Evolutionary conservation across 2,113 vertebrate genomes (phyloP), one percentile per base, ranked within the genome.

Genomic region (Macquaria australasica): DNA sequence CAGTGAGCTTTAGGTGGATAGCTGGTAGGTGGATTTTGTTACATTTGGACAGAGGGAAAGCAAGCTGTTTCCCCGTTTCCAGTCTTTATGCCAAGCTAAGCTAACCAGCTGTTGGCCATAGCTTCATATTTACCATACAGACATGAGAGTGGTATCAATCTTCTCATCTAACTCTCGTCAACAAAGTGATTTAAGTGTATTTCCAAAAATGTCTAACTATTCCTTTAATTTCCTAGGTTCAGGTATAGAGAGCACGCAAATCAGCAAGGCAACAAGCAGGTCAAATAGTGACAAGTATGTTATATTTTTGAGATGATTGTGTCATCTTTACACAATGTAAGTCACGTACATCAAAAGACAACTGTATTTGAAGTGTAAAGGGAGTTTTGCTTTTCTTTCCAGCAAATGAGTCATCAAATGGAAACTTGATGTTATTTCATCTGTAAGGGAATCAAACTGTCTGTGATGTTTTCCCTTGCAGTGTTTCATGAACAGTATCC

Each of bases 401-500:
- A 31, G 67, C 15, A 50, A 20, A 51, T 25, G 9, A 37, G 4
- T 8, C n/a, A 28, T 59, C 25, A 64, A 55, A 45, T 41, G 39
- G 15, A 79, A 31, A 3, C 48, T 2, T 9, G 16, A 18, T 73
- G 50, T 66, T 14, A 11, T 63, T 31, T 67, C 1, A 20, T 77
- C n/a, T 39, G 45, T 41, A 4, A 50, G 18, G 18, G 20, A 67
- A 56, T 70, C 45, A 45, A 55, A 63, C n/a, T 16, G 21, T 73
- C 68, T 72, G 64, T 71, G 62, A 15, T 84, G 51, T 83, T 63
- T 81, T 16, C 79, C 89, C 88, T 89, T 80, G 34, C 94, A 99
- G 98, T 99, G 98, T 95, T 99, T 99, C 95, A 99, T 99, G 98
- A 99, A 99, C 96, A 99, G 98, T 83, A 98, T 99, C 93, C 97